These are phyloP conservation scores for Holothuria glaberrima DNA, from an alignment of 35 echinoderm and acorn worm species.

Conservation along the genomic window DNA sequence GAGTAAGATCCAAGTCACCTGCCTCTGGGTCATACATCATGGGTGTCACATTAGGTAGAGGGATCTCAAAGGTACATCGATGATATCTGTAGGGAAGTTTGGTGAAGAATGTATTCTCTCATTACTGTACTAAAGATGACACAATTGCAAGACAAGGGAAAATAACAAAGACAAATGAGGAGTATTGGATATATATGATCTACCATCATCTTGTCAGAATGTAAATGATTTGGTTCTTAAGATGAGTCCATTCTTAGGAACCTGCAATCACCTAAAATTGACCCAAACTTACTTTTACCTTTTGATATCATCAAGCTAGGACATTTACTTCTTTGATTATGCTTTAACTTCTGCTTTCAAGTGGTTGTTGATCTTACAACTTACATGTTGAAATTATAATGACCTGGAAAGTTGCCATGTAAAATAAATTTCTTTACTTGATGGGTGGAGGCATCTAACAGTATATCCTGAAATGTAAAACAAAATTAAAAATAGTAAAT, in stretches of 20 bases:
- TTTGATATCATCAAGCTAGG: no score
- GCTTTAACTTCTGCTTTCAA: no score
- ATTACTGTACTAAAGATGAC: no score
- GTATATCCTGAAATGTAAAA: slow-evolving; percentile 83
- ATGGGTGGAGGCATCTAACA: slow-evolving; percentile 92
- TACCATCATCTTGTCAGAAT: no score
- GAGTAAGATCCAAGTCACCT: slow-evolving; percentile 51
- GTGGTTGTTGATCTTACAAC: slow-evolving; percentile 22
- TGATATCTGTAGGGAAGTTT: slow-evolving; percentile 70
- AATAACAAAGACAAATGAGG: no score
- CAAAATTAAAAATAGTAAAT: background rate
- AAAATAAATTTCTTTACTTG: slow-evolving; percentile 96
- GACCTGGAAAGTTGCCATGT: slow-evolving; percentile 93
- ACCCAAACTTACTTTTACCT: no score
- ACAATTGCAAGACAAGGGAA: no score
- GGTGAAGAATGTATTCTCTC: background rate
- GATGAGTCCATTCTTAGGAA: no score
- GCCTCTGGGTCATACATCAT: slow-evolving; percentile 44
- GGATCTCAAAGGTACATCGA: slow-evolving; percentile 92
- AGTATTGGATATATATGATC: no score
- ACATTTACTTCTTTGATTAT: no score
- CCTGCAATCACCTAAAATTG: no score
- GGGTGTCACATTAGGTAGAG: slow-evolving; percentile 65
- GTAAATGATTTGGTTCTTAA: no score
- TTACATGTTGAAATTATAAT: slow-evolving; percentile 99